Conservation (phyloP, 1,140 invertebrate genomes). For the Diachasmimorpha longicaudata region DNA sequence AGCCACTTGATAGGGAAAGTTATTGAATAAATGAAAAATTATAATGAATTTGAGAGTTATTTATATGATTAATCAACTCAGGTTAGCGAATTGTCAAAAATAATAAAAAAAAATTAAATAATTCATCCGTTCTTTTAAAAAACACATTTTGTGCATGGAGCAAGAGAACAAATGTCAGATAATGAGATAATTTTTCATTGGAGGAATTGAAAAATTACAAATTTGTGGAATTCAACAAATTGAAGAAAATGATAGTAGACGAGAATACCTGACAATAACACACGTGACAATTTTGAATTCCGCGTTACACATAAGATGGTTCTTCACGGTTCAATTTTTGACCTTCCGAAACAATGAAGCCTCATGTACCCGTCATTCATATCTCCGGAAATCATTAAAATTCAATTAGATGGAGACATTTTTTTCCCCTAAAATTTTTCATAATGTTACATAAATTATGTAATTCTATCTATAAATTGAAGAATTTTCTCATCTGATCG, state of each 20-base stretch:
- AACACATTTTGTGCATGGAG: background rate
- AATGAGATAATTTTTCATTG: background rate
- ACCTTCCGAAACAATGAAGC: slow-evolving; percentile 17
- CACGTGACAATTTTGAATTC: background rate
- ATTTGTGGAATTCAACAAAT: background rate
- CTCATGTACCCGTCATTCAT: background rate
- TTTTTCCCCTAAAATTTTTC: background rate
- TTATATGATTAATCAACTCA: too few relatives aligned
- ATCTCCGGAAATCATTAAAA: background rate
- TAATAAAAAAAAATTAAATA: too few relatives aligned
- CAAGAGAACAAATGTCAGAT: background rate
- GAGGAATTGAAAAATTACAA: background rate
- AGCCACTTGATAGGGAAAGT: too few relatives aligned
- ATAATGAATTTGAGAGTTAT: too few relatives aligned
- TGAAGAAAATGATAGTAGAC: background rate
- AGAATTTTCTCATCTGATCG: background rate
- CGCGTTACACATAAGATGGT: background rate
- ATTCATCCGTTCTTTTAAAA: background rate
- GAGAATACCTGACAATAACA: background rate
- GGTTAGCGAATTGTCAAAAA: too few relatives aligned
- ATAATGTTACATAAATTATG: background rate
- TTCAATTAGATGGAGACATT: background rate
- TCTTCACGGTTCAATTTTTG: slow-evolving; percentile 7
- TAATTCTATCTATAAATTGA: background rate
- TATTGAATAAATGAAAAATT: too few relatives aligned